Conservation (phyloP, 2,113 vertebrate genomes). For the Poeciliopsis occidentalis region DNA sequence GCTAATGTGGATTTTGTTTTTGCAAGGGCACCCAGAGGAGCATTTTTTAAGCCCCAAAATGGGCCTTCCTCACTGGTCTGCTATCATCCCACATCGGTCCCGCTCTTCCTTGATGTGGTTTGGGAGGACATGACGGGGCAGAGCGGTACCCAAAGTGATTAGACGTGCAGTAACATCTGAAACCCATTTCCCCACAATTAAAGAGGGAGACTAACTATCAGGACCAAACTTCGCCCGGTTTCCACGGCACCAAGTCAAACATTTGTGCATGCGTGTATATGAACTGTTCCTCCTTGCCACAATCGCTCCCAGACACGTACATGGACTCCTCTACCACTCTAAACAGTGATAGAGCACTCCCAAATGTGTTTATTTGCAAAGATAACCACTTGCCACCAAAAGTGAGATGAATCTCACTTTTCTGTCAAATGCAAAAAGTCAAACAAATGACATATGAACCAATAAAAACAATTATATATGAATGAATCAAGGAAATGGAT, state of each 20-base stretch:
- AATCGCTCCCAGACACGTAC: constrained; percentile 56
- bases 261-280: constrained; percentile 60
- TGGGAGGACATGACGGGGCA: constrained; percentile 79
- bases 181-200: constrained; percentile 83
- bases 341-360: constrained; percentile 78
- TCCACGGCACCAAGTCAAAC: constrained; percentile 80
- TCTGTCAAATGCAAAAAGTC: not conserved
- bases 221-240: constrained; percentile 79
- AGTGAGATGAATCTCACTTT: constrained; percentile 10
- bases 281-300: constrained; percentile 45
- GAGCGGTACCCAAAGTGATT: constrained; percentile 78
- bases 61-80: constrained; percentile 63
- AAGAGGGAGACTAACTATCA: constrained; percentile 80
- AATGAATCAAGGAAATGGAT: not conserved
- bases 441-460: not conserved
- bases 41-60: constrained; percentile 48
- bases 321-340: constrained; percentile 56
- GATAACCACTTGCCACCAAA: constrained; percentile 57
- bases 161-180: constrained; percentile 81
- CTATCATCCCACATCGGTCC: constrained; percentile 78
- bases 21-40: constrained; percentile 68
- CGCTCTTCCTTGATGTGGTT: constrained; percentile 77
- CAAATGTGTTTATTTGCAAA: constrained; percentile 75
- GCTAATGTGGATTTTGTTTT: constrained; percentile 74
- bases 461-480: not conserved